Evolutionary conservation across 2,113 vertebrate species (phyloP).

Genomic region (Sardina pilchardus): DNA sequence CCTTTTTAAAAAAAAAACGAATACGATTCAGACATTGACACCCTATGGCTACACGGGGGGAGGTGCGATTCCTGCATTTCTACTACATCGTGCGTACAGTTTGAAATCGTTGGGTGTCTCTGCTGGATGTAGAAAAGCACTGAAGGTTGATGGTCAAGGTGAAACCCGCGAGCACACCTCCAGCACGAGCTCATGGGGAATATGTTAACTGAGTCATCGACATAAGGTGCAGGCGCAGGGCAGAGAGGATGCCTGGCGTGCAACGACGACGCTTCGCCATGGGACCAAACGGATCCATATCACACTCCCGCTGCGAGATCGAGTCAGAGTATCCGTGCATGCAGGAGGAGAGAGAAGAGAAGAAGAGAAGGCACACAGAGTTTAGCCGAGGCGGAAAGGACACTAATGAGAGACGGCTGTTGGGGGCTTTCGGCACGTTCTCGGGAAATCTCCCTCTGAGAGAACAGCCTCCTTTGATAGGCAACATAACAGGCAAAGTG

Average conservation of each 20-base stretch:
- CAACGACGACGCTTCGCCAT: not conserved
- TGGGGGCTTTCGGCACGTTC: not conserved
- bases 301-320: conserved; percentile 5
- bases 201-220: conserved; percentile 11
- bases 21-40: not conserved
- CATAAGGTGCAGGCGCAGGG: not conserved
- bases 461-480: conserved; percentile 26
- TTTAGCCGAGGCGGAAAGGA: not conserved
- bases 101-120: not conserved
- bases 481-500: conserved; percentile 17
- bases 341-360: not conserved
- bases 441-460: not conserved
- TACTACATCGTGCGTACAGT: not conserved
- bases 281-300: not conserved
- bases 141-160: not conserved
- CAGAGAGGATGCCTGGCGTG: not conserved
- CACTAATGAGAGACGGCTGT: conserved; percentile 7
- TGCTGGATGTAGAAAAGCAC: not conserved
- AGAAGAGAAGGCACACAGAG: not conserved
- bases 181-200: conserved; percentile 26
- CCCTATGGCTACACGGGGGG: not conserved
- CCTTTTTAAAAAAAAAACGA: no score
- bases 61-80: not conserved
- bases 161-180: not conserved
- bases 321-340: not conserved